Conservation (phyloP, 2,797 vertebrate species). For the Amblyopsis hoosieri region DNA sequence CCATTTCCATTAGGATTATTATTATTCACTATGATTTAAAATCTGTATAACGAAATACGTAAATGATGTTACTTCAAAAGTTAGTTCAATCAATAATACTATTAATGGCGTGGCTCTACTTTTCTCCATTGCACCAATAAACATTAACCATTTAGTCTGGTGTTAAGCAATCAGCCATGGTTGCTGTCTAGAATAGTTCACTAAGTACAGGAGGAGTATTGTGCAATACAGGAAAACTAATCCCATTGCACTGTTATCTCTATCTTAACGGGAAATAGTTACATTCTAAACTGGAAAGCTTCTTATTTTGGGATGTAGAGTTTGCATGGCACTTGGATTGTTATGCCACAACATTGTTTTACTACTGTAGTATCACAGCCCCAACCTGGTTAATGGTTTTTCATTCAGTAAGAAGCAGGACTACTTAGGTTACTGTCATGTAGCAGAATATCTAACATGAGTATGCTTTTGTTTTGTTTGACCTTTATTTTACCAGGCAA, state of each 20-base stretch:
- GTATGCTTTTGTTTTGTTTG: too few relatives aligned
- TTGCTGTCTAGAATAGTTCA: conserved; percentile 38
- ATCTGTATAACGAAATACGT: too few relatives aligned
- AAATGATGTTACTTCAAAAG: too few relatives aligned
- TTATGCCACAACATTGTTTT: too few relatives aligned
- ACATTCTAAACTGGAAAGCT: conserved; percentile 5
- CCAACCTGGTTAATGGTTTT: not conserved
- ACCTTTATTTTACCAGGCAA: too few relatives aligned
- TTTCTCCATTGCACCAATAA: not conserved
- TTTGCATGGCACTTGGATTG: not conserved
- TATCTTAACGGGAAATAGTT: conserved; percentile 9
- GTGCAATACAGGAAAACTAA: conserved; percentile 40
- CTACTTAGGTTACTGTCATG: too few relatives aligned
- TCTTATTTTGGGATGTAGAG: not conserved
- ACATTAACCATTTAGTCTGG: not conserved
- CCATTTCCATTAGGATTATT: too few relatives aligned
- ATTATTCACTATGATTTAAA: too few relatives aligned
- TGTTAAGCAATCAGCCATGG: conserved; percentile 22
- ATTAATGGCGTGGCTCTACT: conserved; percentile 17
- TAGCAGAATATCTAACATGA: too few relatives aligned
- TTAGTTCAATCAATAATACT: too few relatives aligned
- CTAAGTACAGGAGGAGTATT: conserved; percentile 4
- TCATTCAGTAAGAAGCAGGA: too few relatives aligned
- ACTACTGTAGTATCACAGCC: too few relatives aligned
- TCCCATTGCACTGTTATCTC: conserved; percentile 27